These are phyloP conservation scores for Laticauda colubrina DNA, from an alignment of 2,113 vertebrate genomes.

Conservation along the genomic window DNA sequence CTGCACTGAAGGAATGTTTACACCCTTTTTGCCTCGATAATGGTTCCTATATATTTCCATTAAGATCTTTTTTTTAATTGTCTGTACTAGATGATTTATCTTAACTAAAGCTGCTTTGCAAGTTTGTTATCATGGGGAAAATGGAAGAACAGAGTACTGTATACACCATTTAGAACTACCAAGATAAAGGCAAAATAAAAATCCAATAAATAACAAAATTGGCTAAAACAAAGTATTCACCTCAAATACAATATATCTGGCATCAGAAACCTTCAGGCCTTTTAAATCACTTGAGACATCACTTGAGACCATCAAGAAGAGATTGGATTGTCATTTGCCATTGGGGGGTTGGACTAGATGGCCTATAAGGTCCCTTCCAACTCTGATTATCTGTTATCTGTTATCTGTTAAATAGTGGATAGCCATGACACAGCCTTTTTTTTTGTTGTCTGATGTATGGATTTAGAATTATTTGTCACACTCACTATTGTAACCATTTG, in stretches of 20 bases:
- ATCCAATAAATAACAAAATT: not conserved
- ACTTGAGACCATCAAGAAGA: too few species aligned
- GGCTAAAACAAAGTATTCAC: not conserved
- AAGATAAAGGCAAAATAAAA: not conserved
- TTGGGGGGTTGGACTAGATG: too few species aligned
- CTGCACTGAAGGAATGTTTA: not conserved
- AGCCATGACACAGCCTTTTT: not conserved
- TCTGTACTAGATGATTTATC: not conserved
- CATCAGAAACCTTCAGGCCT: not conserved
- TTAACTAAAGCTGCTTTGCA: not conserved
- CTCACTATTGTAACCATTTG: not conserved
- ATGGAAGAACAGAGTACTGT: not conserved
- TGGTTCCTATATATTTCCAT: not conserved
- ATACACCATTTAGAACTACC: not conserved
- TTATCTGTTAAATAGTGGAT: not conserved
- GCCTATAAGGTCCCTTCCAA: too few species aligned
- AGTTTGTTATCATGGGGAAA: not conserved
- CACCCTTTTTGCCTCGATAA: not conserved
- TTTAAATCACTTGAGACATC: not conserved
- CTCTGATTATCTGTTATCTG: too few species aligned
- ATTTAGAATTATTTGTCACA: not conserved
- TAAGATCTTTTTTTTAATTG: not conserved
- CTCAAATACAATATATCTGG: not conserved
- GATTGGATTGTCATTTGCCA: too few species aligned
- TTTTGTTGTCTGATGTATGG: not conserved